phyloP scores from a whole-genome alignment of 2,888 invertebrate genomes.

The Lepidocyrtinus sp. region DNA sequence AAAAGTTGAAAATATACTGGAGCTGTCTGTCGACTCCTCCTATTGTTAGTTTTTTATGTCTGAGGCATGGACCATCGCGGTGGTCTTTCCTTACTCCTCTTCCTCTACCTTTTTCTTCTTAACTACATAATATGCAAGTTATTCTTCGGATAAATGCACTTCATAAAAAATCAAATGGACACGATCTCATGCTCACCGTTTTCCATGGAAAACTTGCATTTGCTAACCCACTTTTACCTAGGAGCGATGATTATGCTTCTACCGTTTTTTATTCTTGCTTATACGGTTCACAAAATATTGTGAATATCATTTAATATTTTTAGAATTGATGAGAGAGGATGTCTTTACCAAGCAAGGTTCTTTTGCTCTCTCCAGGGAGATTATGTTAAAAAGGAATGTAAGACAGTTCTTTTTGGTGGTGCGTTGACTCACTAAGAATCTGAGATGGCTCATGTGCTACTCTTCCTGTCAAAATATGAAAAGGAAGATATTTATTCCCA shows the following conservation, averaged over 20 bases:
- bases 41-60: constrained; percentile 67
- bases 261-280: constrained; percentile 19
- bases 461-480: constrained; percentile 60
- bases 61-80: constrained; percentile 64
- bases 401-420: background rate
- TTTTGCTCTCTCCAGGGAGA: constrained; percentile 35
- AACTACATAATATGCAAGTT: constrained; percentile 49
- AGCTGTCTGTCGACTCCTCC: constrained; percentile 69
- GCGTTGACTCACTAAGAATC: background rate
- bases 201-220: constrained; percentile 45
- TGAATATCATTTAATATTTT: constrained; percentile 39
- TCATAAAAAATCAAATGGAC: background rate
- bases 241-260: constrained; percentile 39
- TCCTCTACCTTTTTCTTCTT: constrained; percentile 38
- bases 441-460: constrained; percentile 14
- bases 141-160: constrained; percentile 3
- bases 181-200: constrained; percentile 26
- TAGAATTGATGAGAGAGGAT: background rate
- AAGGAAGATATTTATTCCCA: constrained; percentile 28
- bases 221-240: constrained; percentile 54
- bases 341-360: no score
- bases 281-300: constrained; percentile 14
- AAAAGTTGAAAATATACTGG: constrained; percentile 68
- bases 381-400: constrained; percentile 27
- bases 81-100: constrained; percentile 59